Evolutionary conservation across 2,888 invertebrate species (phyloP).

Genomic region (Fragum whitleyi): DNA sequence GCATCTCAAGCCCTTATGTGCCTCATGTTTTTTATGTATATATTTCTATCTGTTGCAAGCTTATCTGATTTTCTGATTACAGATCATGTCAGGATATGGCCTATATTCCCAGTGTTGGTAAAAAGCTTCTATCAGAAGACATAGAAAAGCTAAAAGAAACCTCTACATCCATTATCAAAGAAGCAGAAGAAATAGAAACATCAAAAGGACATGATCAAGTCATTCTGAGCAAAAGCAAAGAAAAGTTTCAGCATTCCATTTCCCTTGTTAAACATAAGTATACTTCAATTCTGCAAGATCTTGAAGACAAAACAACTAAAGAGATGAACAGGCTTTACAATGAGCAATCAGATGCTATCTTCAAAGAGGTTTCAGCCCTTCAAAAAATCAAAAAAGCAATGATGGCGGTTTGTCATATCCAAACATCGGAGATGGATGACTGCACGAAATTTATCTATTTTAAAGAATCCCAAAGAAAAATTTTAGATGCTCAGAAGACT

Average conservation of each 20-base stretch:
- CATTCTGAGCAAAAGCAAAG: not conserved
- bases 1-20: no score
- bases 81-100: not conserved
- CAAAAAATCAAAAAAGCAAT: not conserved
- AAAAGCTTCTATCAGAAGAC: not conserved
- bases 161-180: not conserved
- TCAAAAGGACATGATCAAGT: not conserved
- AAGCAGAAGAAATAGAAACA: not conserved
- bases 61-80: no score
- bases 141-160: not conserved
- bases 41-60: not conserved
- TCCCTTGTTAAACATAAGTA: not conserved
- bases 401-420: not conserved
- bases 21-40: no score
- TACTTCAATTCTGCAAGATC: not conserved
- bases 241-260: not conserved
- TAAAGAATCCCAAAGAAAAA: not conserved
- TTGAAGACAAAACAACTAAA: constrained; percentile 1
- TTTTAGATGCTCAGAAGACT: not conserved
- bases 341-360: not conserved
- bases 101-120: not conserved
- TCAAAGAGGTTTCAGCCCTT: not conserved
- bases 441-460: not conserved
- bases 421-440: not conserved
- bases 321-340: not conserved